Conservation (phyloP, 2,888 invertebrate species). For the Megamerina dolium region DNA sequence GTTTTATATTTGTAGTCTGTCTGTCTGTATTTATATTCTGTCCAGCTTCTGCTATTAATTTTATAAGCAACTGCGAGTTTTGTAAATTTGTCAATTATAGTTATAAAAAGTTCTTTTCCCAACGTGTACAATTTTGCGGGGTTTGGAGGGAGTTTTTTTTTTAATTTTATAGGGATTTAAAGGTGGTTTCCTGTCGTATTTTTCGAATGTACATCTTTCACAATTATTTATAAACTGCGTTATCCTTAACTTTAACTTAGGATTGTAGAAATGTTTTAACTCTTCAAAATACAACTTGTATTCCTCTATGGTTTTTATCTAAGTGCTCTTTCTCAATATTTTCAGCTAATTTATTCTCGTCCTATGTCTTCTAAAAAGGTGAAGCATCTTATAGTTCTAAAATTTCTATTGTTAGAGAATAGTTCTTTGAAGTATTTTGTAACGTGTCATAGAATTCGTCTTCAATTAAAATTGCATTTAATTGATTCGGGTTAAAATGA, state of each 20-base stretch:
- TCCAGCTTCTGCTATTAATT: too few relatives aligned
- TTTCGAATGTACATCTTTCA: constrained; percentile 14
- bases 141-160: constrained; percentile 22
- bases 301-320: constrained; percentile 7
- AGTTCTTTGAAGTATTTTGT: too few relatives aligned
- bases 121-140: constrained; percentile 20
- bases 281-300: constrained; percentile 7
- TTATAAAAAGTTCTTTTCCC: constrained; percentile 9
- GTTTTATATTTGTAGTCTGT: too few relatives aligned
- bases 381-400: constrained; percentile 5
- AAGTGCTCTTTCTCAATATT: constrained; percentile 7
- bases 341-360: too few relatives aligned
- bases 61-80: too few relatives aligned
- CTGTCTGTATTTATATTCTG: too few relatives aligned
- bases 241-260: constrained; percentile 16
- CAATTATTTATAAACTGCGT: constrained; percentile 24
- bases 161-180: constrained; percentile 22
- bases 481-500: too few relatives aligned
- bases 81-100: constrained; percentile 13
- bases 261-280: constrained; percentile 16
- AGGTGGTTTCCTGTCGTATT: constrained; percentile 18
- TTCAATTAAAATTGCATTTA: too few relatives aligned
- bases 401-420: too few relatives aligned
- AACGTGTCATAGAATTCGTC: too few relatives aligned
- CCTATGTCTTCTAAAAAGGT: constrained; percentile 1